Conservation (phyloP, 2,888 invertebrate species). For the Plebejus anna region DNA sequence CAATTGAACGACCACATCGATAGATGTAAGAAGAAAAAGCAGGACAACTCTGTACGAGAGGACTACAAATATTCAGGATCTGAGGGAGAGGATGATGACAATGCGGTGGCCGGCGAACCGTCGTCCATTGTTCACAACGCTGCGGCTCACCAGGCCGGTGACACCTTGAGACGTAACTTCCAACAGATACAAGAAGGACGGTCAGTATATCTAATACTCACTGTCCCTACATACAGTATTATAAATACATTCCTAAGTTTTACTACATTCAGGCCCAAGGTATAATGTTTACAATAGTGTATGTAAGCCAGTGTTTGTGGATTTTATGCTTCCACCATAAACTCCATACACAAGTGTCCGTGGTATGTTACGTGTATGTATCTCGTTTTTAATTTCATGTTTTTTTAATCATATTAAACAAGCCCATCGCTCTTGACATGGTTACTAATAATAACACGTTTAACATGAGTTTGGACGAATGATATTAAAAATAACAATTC, state of each 20-base stretch:
- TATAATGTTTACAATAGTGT: constrained; percentile 24
- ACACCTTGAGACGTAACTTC: constrained; percentile 97
- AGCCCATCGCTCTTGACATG: background rate
- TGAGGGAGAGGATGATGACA: constrained; percentile 98
- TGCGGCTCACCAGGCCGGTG: constrained; percentile 88
- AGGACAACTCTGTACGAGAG: constrained; percentile 88
- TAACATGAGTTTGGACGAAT: constrained; percentile 27
- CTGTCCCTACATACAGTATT: constrained; percentile 22
- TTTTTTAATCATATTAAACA: constrained; percentile 21
- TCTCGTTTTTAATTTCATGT: constrained; percentile 20
- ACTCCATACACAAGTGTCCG: background rate
- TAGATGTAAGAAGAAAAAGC: constrained; percentile 95
- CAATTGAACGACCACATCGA: constrained; percentile 99
- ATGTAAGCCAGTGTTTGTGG: constrained; percentile 22
- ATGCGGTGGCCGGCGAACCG: constrained; percentile 94
- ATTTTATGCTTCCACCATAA: constrained; percentile 26
- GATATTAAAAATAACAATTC: constrained; percentile 29
- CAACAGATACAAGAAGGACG: constrained; percentile 95
- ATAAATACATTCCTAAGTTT: constrained; percentile 18
- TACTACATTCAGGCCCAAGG: background rate
- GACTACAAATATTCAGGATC: constrained; percentile 95
- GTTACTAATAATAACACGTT: constrained; percentile 15
- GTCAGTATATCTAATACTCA: constrained; percentile 43
- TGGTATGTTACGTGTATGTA: constrained; percentile 23
- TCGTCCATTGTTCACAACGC: constrained; percentile 95